Conservation (phyloP, 2,888 invertebrate species). For the Acleris literana region DNA sequence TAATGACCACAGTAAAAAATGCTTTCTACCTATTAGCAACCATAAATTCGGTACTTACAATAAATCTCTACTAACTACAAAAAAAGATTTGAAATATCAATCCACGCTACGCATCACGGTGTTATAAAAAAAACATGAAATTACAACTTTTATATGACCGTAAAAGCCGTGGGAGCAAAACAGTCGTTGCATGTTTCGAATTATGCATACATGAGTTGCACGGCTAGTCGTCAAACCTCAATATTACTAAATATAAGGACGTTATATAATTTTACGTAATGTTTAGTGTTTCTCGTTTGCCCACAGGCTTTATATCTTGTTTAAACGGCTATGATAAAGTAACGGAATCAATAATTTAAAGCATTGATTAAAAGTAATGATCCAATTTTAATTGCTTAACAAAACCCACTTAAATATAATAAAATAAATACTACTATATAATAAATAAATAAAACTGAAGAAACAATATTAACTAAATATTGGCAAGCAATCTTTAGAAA, state of each 20-base stretch:
- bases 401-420: background rate
- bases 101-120: background rate
- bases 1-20: no score
- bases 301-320: conserved; percentile 11
- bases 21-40: no score
- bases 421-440: background rate
- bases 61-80: no score
- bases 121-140: background rate
- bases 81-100: no score
- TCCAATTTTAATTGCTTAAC: background rate
- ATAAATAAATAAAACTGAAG: no score
- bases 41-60: no score
- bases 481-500: background rate
- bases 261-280: conserved; percentile 57
- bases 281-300: conserved; percentile 24
- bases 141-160: conserved; percentile 4
- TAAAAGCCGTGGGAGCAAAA: conserved; percentile 25
- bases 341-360: conserved; percentile 4
- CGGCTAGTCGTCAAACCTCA: conserved; percentile 50
- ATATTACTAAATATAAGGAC: conserved; percentile 42
- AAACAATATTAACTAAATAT: no score
- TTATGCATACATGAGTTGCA: conserved; percentile 25
- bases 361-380: background rate
- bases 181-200: conserved; percentile 19
- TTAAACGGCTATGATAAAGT: conserved; percentile 17